These are phyloP conservation scores for Enteromius thamalakanensis DNA, from an alignment of 2,797 vertebrate species.

Conservation along the genomic window DNA sequence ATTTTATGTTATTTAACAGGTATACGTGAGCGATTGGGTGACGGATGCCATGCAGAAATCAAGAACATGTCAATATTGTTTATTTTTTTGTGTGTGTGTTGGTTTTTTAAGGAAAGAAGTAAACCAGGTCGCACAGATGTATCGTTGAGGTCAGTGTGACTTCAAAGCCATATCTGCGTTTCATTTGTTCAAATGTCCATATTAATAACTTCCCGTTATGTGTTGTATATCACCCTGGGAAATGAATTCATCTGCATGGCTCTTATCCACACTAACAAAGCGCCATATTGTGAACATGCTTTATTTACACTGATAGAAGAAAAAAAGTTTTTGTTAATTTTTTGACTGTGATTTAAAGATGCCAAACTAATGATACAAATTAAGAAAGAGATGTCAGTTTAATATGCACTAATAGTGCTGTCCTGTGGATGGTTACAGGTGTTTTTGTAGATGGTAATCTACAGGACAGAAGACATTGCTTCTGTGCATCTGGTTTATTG, in stretches of 20 bases:
- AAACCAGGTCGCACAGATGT: not conserved
- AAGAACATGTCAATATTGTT: not conserved
- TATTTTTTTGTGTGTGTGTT: too few species aligned
- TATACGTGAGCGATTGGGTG: not conserved
- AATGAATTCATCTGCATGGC: slow-evolving; percentile 52
- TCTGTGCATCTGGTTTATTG: not conserved
- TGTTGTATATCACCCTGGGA: not conserved
- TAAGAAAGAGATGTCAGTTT: slow-evolving; percentile 33
- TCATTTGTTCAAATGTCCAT: slow-evolving; percentile 1
- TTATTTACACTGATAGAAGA: slow-evolving; percentile 52
- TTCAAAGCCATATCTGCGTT: slow-evolving; percentile 25
- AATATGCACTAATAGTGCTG: slow-evolving; percentile 32
- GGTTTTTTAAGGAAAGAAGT: not conserved
- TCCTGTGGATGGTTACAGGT: slow-evolving; percentile 27
- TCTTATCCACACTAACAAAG: slow-evolving; percentile 66
- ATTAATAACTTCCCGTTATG: slow-evolving; percentile 17
- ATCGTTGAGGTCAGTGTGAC: not conserved
- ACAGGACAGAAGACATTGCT: not conserved
- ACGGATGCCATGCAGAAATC: not conserved
- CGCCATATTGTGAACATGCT: slow-evolving; percentile 69
- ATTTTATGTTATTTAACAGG: slow-evolving; percentile 19
- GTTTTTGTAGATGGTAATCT: slow-evolving; percentile 46
- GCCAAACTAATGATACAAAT: slow-evolving; percentile 62
- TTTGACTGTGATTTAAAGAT: slow-evolving; percentile 52
- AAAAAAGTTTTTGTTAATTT: slow-evolving; percentile 59